Evolutionary conservation across 2,888 invertebrate genomes (phyloP).

Genomic region (Listrodromus nycthemerus): DNA sequence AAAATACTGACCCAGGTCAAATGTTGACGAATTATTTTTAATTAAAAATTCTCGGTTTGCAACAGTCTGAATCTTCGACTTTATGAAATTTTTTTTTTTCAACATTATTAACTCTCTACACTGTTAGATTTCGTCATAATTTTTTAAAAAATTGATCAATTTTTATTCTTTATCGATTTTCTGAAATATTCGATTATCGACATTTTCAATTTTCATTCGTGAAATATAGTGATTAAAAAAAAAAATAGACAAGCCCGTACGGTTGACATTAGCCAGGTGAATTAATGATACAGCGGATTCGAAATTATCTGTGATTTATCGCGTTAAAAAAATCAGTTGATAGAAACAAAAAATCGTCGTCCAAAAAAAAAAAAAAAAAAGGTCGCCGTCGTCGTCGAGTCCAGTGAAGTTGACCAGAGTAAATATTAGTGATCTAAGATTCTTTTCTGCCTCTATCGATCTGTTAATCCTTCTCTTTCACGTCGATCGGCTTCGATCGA

Average conservation of each 20-base stretch:
- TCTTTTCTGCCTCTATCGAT: conserved; percentile 36
- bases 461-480: conserved; percentile 16
- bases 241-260: conserved; percentile 31
- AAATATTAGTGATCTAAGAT: conserved; percentile 74
- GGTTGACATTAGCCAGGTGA: conserved; percentile 66
- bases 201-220: too few species aligned
- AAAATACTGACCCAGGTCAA: conserved; percentile 36
- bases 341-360: conserved; percentile 8
- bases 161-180: too few species aligned
- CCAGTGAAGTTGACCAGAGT: conserved; percentile 75
- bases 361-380: background rate
- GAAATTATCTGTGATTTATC: background rate
- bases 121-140: too few species aligned
- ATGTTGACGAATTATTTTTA: background rate
- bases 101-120: too few species aligned
- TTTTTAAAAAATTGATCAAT: too few species aligned
- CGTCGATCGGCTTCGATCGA: too few species aligned
- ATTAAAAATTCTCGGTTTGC: background rate
- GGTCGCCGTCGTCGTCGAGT: conserved; percentile 74
- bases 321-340: background rate
- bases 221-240: background rate
- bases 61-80: too few species aligned
- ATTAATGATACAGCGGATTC: conserved; percentile 18
- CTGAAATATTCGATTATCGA: too few species aligned
- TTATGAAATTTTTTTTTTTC: too few species aligned